Percentiles rank a stretch among this genome's conserved stretches.
Conservation (phyloP, 1,140 invertebrate genomes). For the Apis cerana region DNA sequence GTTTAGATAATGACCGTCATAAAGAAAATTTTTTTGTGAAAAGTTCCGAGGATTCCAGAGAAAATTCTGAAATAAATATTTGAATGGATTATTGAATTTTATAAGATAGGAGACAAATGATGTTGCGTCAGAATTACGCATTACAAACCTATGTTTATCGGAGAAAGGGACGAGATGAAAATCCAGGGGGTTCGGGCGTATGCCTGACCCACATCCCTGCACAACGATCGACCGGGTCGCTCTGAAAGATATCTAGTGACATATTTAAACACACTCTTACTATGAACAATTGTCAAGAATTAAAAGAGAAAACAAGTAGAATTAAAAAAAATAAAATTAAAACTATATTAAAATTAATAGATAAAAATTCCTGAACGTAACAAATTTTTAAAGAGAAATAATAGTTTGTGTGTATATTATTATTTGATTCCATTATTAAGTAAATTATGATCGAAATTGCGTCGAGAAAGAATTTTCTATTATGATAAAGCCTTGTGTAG, state of each 20-base stretch:
- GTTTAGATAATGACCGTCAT: no score
- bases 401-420: no score
- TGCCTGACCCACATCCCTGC: conserved; percentile 72
- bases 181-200: conserved; percentile 69
- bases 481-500: neutral
- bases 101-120: neutral
- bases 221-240: conserved; percentile 66
- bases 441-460: neutral
- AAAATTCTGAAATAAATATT: no score
- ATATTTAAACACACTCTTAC: neutral
- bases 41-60: neutral
- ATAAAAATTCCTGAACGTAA: neutral
- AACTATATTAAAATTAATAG: no score
- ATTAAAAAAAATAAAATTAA: no score
- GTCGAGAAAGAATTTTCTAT: neutral
- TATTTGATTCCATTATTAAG: neutral
- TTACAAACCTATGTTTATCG: neutral
- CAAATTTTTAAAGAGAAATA: neutral
- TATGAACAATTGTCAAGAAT: neutral
- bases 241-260: conserved; percentile 49
- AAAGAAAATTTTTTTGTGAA: neutral
- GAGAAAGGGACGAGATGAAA: conserved; percentile 52
- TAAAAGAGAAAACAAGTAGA: no score
- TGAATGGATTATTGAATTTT: neutral
- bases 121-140: neutral